phyloP scores from a whole-genome alignment of 2,888 invertebrate genomes.

The Limnephilus marmoratus region DNA sequence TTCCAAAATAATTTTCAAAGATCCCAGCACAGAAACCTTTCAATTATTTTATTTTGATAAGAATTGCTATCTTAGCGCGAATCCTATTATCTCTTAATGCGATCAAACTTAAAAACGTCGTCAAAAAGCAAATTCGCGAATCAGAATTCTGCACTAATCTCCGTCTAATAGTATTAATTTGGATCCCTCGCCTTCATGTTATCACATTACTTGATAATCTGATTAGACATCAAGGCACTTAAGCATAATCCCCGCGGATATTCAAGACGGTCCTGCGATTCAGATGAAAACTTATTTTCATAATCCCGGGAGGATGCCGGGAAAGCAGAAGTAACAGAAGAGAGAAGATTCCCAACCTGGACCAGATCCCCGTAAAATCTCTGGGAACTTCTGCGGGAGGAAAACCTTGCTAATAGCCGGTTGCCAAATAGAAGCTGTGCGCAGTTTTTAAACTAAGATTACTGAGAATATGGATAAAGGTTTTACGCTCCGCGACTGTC shows the following conservation, averaged over 20 bases:
- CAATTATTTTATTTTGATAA: conserved; percentile 2
- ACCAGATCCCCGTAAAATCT: conserved; percentile 54
- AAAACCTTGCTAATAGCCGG: conserved; percentile 41
- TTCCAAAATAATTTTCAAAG: background rate
- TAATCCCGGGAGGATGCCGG: conserved; percentile 53
- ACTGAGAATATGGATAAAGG: background rate
- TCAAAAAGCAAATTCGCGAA: conserved; percentile 26
- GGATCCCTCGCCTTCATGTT: conserved; percentile 22
- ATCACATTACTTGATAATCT: conserved; percentile 43
- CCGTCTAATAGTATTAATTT: conserved; percentile 26
- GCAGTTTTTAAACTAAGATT: conserved; percentile 53
- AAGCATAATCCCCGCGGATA: conserved; percentile 19
- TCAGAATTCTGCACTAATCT: background rate
- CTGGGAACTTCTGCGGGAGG: background rate
- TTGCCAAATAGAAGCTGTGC: conserved; percentile 24
- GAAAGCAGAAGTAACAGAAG: background rate
- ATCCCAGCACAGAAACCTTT: background rate
- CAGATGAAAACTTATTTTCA: conserved; percentile 64
- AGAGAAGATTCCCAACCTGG: background rate
- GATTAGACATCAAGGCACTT: conserved; percentile 39
- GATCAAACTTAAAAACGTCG: conserved; percentile 39
- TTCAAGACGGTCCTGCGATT: conserved; percentile 44
- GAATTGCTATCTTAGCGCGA: background rate
- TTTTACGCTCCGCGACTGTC: background rate
- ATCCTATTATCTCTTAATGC: conserved; percentile 36